These are phyloP conservation scores for Harpalus rubripes DNA, from an alignment of 2,888 invertebrate genomes.

Conservation along the genomic window DNA sequence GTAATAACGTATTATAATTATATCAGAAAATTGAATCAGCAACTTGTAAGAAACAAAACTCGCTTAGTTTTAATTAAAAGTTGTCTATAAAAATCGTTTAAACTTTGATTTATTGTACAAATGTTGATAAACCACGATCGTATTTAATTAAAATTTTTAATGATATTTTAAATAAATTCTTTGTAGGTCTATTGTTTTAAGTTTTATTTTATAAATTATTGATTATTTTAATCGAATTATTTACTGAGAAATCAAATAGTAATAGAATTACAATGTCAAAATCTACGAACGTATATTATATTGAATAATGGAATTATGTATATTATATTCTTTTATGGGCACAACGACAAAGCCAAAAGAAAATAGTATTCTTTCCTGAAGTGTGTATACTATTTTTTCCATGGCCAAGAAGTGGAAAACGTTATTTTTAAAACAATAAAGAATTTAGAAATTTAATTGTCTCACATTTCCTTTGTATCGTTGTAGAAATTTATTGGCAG, in stretches of 20 bases:
- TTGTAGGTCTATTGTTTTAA: constrained; percentile 26
- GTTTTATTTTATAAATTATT: constrained; percentile 45
- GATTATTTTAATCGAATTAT: constrained; percentile 38
- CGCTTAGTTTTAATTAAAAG: constrained; percentile 48
- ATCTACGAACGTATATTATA: no score
- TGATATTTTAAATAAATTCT: constrained; percentile 48
- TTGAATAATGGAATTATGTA: no score
- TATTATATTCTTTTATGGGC: no score
- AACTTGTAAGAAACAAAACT: constrained; percentile 49
- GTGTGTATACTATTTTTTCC: no score
- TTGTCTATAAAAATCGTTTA: constrained; percentile 53
- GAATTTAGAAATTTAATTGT: no score
- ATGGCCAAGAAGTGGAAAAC: no score
- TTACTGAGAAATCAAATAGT: not conserved
- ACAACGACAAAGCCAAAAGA: no score
- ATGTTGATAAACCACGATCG: constrained; percentile 43
- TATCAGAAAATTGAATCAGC: constrained; percentile 59
- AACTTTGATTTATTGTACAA: constrained; percentile 49
- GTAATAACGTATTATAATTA: constrained; percentile 56
- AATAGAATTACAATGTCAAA: no score
- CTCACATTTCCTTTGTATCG: no score
- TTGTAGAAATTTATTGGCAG: no score
- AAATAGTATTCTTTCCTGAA: no score
- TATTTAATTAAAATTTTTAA: constrained; percentile 57
- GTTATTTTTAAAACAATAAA: no score